Conservation (phyloP, 2,113 vertebrate species). For the Tupaia chinensis region DNA sequence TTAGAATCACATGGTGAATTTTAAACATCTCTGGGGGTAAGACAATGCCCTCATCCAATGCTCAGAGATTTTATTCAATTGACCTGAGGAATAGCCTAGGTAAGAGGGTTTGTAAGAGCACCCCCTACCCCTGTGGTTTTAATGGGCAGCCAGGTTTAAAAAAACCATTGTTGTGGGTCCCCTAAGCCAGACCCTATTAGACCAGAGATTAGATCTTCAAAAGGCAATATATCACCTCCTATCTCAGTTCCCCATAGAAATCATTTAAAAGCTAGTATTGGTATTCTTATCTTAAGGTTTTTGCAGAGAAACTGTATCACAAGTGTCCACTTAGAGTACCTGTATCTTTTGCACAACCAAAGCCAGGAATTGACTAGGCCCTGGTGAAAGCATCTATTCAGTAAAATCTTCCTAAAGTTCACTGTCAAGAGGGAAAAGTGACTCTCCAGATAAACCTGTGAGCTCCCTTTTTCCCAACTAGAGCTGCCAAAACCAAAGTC, state of each 20-base stretch:
- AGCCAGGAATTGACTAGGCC: neutral
- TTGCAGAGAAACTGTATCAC: neutral
- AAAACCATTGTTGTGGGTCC: neutral
- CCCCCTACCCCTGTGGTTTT: neutral
- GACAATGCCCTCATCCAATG: neutral
- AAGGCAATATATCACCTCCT: neutral
- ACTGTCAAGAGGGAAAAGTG: neutral
- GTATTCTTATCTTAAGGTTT: neutral
- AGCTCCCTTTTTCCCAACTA: conserved; percentile 12
- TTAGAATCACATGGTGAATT: neutral
- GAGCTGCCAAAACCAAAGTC: neutral
- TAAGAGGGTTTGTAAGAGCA: neutral
- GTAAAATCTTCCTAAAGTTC: conserved; percentile 48
- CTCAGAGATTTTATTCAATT: neutral
- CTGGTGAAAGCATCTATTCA: neutral
- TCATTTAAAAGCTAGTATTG: neutral
- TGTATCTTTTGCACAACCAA: conserved; percentile 33
- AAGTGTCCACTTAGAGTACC: conserved; percentile 17
- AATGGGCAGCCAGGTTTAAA: neutral
- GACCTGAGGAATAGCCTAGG: neutral
- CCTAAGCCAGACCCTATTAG: neutral
- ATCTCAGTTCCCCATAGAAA: conserved; percentile 3
- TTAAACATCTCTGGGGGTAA: neutral
- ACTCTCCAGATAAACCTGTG: conserved; percentile 7
- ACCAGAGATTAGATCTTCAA: neutral